A percentile compares a stretch with the other conserved stretches of the same genome.
Conservation (phyloP, 2,888 invertebrate species). For the Platynereis dumerilii region DNA sequence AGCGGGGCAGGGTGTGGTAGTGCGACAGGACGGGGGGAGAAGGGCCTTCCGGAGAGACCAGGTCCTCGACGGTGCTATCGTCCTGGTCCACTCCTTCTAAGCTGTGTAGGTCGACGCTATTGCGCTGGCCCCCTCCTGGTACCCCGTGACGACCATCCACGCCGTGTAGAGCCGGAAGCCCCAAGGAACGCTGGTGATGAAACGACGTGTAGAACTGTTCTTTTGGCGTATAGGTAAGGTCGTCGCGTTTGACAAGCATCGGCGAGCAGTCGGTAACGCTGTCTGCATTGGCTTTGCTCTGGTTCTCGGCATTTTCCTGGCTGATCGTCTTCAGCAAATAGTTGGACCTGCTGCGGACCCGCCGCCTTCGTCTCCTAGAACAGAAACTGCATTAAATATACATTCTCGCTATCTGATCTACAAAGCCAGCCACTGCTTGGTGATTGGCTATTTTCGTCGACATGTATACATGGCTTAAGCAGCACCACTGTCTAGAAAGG, state of each 20-base stretch:
- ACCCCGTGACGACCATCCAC: neutral
- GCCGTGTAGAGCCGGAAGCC: neutral
- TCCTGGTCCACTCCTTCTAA: constrained; percentile 6
- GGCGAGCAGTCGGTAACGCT: constrained; percentile 26
- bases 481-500: too few species aligned
- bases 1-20: neutral
- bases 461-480: too few species aligned
- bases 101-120: neutral
- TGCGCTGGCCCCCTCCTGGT: neutral
- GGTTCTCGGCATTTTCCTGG: constrained; percentile 16
- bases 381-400: constrained; percentile 9
- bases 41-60: neutral
- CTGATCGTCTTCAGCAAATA: constrained; percentile 31
- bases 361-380: constrained; percentile 32
- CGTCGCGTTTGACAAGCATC: constrained; percentile 25
- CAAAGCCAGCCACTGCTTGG: too few species aligned
- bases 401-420: too few species aligned
- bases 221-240: constrained; percentile 1
- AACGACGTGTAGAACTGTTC: constrained; percentile 17
- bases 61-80: neutral
- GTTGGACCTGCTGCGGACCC: constrained; percentile 35
- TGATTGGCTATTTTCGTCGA: too few species aligned
- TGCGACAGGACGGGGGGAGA: neutral
- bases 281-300: constrained; percentile 15
- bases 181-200: constrained; percentile 12